Evolutionary conservation across 2,888 invertebrate genomes (phyloP).

Genomic region (Zygaena filipendulae): DNA sequence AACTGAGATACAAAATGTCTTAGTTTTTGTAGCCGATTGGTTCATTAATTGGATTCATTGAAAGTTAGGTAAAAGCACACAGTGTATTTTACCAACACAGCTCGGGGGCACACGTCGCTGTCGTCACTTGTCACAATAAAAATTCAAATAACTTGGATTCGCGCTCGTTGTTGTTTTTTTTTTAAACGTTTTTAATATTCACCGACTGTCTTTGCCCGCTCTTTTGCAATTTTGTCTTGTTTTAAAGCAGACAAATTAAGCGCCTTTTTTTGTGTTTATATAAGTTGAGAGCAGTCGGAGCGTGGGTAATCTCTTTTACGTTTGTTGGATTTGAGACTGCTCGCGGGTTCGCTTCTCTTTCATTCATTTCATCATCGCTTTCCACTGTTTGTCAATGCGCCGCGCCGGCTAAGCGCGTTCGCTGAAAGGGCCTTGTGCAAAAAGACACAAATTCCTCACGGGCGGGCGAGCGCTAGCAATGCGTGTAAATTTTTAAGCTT

Average conservation of each 20-base stretch:
- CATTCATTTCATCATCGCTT: slow-evolving; percentile 49
- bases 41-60: no score
- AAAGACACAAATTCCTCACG: slow-evolving; percentile 38
- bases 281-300: slow-evolving; percentile 62
- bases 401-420: slow-evolving; percentile 17
- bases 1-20: no score
- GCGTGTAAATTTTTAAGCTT: slow-evolving; percentile 58
- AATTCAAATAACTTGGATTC: slow-evolving; percentile 50
- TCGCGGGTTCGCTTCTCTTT: slow-evolving; percentile 41
- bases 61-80: no score
- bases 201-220: slow-evolving; percentile 45
- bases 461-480: slow-evolving; percentile 41
- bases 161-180: slow-evolving; percentile 44
- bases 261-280: slow-evolving; percentile 55
- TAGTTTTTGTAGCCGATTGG: no score
- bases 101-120: slow-evolving; percentile 14
- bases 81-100: no score
- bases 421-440: slow-evolving; percentile 15
- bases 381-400: slow-evolving; percentile 40
- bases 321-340: slow-evolving; percentile 57
- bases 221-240: slow-evolving; percentile 55
- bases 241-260: slow-evolving; percentile 56
- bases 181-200: slow-evolving; percentile 65
- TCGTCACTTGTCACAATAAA: slow-evolving; percentile 44
- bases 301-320: slow-evolving; percentile 64